Base-by-base conservation (phyloP, 2,888 invertebrate genomes). In the Polietes domitor region DNA sequence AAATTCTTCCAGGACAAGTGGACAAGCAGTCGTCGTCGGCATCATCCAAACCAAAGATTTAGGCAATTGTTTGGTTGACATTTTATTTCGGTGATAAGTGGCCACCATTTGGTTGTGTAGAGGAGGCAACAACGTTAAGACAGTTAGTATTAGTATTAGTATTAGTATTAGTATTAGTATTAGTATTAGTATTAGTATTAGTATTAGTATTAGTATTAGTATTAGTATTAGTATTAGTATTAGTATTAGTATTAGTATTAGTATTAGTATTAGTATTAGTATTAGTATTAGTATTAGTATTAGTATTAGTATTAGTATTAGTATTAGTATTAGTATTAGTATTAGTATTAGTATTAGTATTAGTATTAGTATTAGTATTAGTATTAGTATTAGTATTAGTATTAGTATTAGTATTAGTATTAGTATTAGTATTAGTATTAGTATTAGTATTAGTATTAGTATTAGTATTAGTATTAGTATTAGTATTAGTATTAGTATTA, bases 111-210 rank as follows among this genome's bases (percentile, higher is more conserved):
- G 41, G 12, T 41, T 32, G 32, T 5, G 32, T n/a, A n/a, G n/a
- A n/a, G n/a, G n/a, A n/a, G n/a, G n/a, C n/a, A n/a, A n/a, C 3
- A 32, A 32, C 32, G 5, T 7, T 32, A 7, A 32, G 32, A 32
- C 32, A 7, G 19, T 53, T 53, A 50, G 53, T 53, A 21, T 53
- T 53, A 53, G 21, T 50, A 50, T 50, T 50, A 50, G 50, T 50
- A 50, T 50, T 50, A 50, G 50, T 50, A 50, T 50, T 50, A 50
- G 50, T 50, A 50, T 50, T 50, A 50, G 50, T 50, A 50, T 50
- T 50, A 50, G 50, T 50, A 50, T 50, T 50, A 50, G 50, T 50
- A 50, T 50, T 50, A 50, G 50, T 50, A 50, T 50, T 50, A 50
- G 50, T 50, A 50, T 50, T 50, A 50, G 50, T 50, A 50, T 50